A percentile compares a stretch with the other conserved stretches of the same genome.
phyloP scores from a whole-genome alignment of 2,113 vertebrate genomes.

The Barnardius zonarius region DNA sequence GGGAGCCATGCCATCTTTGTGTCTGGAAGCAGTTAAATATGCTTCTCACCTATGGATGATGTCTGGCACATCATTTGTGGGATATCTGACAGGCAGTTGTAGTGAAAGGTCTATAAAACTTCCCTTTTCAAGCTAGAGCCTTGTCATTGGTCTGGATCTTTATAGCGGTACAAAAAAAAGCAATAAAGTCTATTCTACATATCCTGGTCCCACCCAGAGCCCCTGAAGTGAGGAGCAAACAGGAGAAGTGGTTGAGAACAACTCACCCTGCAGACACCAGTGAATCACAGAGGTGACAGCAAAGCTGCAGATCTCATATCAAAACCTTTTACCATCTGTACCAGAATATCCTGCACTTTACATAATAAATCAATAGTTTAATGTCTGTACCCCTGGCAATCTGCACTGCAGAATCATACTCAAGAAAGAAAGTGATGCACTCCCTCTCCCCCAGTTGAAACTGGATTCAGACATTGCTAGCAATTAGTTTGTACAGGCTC shows the following conservation, averaged over 20 bases:
- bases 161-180: neutral
- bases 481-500: neutral
- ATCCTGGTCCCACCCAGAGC: neutral
- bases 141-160: neutral
- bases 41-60: neutral
- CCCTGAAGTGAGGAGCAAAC: neutral
- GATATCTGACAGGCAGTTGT: neutral
- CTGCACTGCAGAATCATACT: neutral
- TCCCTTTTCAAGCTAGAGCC: neutral
- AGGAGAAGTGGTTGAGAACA: neutral
- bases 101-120: neutral
- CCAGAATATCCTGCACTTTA: neutral
- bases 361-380: neutral
- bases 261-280: neutral
- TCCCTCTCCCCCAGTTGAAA: neutral
- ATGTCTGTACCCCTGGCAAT: neutral
- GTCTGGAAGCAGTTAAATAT: neutral
- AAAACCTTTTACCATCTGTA: neutral
- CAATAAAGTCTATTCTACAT: neutral
- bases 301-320: neutral
- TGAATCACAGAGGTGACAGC: neutral
- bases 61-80: neutral
- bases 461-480: neutral
- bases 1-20: neutral
- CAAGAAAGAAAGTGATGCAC: neutral